A percentile compares a stretch with the other conserved stretches of the same genome.
These are phyloP conservation scores for Amorpha juglandis DNA, from an alignment of 2,888 invertebrate species.

Conservation along the genomic window DNA sequence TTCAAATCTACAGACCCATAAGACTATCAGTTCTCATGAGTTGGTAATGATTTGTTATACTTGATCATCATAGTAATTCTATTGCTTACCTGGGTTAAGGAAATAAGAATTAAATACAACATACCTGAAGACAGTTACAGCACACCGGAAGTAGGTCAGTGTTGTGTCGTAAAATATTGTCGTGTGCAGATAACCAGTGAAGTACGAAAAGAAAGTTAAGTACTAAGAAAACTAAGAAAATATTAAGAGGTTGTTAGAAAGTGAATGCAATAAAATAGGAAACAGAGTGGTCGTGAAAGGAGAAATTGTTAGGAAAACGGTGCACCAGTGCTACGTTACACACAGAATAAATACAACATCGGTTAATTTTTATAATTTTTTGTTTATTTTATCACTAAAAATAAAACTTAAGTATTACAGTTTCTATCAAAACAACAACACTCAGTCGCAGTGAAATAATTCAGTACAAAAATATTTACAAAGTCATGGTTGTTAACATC, in stretches of 20 bases:
- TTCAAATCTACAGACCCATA: not conserved
- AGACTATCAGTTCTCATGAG: too few relatives aligned
- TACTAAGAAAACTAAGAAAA: slow-evolving; percentile 61
- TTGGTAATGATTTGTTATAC: not conserved
- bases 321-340: slow-evolving; percentile 67
- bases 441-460: slow-evolving; percentile 79
- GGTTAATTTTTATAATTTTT: slow-evolving; percentile 69
- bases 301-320: slow-evolving; percentile 64
- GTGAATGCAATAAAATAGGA: slow-evolving; percentile 63
- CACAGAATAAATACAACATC: slow-evolving; percentile 65
- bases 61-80: not conserved
- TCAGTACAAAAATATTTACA: slow-evolving; percentile 81
- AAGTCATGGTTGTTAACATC: slow-evolving; percentile 61
- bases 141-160: slow-evolving; percentile 34
- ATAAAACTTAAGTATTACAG: slow-evolving; percentile 83
- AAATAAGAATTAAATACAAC: slow-evolving; percentile 33
- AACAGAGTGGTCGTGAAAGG: slow-evolving; percentile 61
- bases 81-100: slow-evolving; percentile 13
- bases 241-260: slow-evolving; percentile 68
- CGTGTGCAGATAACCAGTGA: slow-evolving; percentile 26
- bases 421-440: slow-evolving; percentile 81
- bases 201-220: slow-evolving; percentile 33
- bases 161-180: slow-evolving; percentile 16
- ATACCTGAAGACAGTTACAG: slow-evolving; percentile 32
- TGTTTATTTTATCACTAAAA: slow-evolving; percentile 84